These are phyloP conservation scores for Ectropis grisescens DNA, from an alignment of 1,140 invertebrate species.

Conservation along the genomic window DNA sequence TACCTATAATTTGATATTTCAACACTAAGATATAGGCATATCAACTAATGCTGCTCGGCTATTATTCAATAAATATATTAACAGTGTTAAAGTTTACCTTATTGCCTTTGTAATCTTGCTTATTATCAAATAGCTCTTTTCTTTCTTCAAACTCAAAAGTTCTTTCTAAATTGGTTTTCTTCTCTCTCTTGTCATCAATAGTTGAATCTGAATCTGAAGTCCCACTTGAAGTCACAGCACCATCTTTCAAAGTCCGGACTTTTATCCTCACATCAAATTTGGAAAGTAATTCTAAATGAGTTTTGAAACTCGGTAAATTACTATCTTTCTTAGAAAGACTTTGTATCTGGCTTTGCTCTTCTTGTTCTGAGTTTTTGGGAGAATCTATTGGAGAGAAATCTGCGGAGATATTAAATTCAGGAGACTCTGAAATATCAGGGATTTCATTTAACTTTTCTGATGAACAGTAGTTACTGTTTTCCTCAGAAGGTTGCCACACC, in stretches of 20 bases:
- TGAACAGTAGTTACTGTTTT: constrained; percentile 18
- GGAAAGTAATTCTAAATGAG: constrained; percentile 60
- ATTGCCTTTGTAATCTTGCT: constrained; percentile 25
- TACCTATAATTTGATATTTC: too few species aligned
- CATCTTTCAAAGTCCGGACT: constrained; percentile 52
- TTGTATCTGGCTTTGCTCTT: constrained; percentile 24
- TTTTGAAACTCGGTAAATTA: constrained; percentile 43
- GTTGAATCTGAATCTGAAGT: constrained; percentile 49
- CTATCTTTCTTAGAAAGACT: constrained; percentile 23
- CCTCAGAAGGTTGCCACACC: neutral
- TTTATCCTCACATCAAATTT: constrained; percentile 67
- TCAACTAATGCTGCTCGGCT: too few species aligned
- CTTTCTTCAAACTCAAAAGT: constrained; percentile 31
- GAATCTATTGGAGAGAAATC: too few species aligned
- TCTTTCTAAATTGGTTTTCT: constrained; percentile 13
- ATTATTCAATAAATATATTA: too few species aligned
- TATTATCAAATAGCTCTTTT: constrained; percentile 34
- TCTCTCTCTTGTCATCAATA: constrained; percentile 27
- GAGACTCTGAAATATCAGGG: constrained; percentile 25
- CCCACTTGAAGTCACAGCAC: constrained; percentile 31
- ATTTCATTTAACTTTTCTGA: constrained; percentile 28
- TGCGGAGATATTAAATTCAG: constrained; percentile 17
- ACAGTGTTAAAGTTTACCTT: too few species aligned
- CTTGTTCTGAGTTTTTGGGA: too few species aligned
- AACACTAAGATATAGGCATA: too few species aligned